Evolutionary conservation across 1,140 invertebrate genomes (phyloP).

Genomic region (Drosophila prosaltans): DNA sequence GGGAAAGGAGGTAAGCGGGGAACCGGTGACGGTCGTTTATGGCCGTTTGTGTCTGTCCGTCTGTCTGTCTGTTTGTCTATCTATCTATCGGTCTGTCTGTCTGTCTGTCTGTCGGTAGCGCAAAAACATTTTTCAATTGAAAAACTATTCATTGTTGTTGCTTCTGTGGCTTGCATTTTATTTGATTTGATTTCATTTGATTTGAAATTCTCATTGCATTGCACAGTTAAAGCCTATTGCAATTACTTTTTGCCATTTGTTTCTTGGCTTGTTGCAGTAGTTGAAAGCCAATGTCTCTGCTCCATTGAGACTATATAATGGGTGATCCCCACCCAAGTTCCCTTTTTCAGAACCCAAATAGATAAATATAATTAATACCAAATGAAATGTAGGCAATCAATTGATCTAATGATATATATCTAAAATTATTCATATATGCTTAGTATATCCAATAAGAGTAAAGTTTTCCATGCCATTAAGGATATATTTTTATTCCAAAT

Average conservation of each 20-base stretch:
- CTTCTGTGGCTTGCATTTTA: slow-evolving; percentile 48
- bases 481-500: no score
- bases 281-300: slow-evolving; percentile 56
- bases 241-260: slow-evolving; percentile 29
- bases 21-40: slow-evolving; percentile 48
- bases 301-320: slow-evolving; percentile 30
- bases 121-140: slow-evolving; percentile 67
- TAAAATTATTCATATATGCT: no score
- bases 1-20: slow-evolving; percentile 3
- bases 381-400: no score
- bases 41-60: slow-evolving; percentile 41
- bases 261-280: slow-evolving; percentile 32
- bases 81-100: slow-evolving; percentile 37
- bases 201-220: slow-evolving; percentile 53
- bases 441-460: no score
- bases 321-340: slow-evolving; percentile 2
- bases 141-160: slow-evolving; percentile 49
- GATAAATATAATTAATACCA: no score
- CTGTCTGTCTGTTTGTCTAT: slow-evolving; percentile 30
- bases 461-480: no score
- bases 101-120: slow-evolving; percentile 38
- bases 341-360: no score
- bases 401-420: no score
- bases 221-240: slow-evolving; percentile 58
- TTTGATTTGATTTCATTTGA: slow-evolving; percentile 40